These are phyloP conservation scores for Ia io DNA, from an alignment of 2,113 vertebrate species.

Conservation along the genomic window DNA sequence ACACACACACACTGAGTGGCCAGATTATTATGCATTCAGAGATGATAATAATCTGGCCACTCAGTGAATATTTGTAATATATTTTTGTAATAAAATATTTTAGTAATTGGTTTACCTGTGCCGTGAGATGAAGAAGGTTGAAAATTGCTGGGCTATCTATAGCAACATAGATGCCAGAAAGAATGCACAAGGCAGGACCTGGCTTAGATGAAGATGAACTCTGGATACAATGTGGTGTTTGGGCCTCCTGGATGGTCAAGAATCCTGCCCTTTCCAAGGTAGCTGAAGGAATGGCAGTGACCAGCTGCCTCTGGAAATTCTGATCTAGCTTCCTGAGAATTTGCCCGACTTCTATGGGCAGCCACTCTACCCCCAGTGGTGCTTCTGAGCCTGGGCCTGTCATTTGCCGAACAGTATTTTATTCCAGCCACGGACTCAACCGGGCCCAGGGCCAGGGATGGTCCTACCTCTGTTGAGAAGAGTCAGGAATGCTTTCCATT, in stretches of 20 bases:
- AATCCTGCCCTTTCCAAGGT: neutral
- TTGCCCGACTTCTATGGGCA: neutral
- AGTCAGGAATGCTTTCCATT: conserved; percentile 23
- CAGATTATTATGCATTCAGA: too few relatives aligned
- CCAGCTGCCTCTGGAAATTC: neutral
- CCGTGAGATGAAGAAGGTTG: neutral
- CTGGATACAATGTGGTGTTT: neutral
- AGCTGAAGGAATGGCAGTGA: neutral
- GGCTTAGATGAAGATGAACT: neutral
- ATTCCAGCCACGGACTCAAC: neutral
- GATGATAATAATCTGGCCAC: too few relatives aligned
- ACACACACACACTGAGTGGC: too few relatives aligned
- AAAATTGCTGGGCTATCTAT: neutral
- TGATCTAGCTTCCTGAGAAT: conserved; percentile 1
- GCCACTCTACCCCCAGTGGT: neutral
- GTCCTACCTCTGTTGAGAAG: conserved; percentile 38
- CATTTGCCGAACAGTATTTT: neutral
- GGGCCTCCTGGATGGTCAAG: neutral
- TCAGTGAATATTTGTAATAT: neutral
- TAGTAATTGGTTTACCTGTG: neutral
- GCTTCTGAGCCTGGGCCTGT: neutral
- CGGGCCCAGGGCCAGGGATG: neutral
- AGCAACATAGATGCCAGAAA: neutral
- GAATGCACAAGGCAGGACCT: neutral
- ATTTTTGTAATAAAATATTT: neutral